A percentile compares a stretch with the other conserved stretches of the same genome.
Conservation (phyloP, 2,113 vertebrate genomes). For the Tringa solitaria region DNA sequence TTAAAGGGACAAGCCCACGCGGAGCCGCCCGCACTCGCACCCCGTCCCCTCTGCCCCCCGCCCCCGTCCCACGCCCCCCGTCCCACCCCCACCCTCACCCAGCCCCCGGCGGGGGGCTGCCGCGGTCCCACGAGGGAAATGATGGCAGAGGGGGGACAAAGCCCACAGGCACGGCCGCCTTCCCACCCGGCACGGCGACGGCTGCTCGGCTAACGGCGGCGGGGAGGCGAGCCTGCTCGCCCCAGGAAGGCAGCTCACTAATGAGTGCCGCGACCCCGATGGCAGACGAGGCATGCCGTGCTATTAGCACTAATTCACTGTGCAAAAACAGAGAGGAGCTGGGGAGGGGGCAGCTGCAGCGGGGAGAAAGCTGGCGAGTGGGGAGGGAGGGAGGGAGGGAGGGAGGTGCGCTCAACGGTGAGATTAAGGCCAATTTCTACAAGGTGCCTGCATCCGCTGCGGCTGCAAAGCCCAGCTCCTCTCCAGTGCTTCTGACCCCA, state of each 20-base stretch:
- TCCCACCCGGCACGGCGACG: neutral
- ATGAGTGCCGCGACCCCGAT: neutral
- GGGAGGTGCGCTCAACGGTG: rapidly evolving
- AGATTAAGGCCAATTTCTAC: neutral
- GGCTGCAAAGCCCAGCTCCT: neutral
- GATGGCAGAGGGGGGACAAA: neutral
- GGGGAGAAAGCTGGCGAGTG: neutral
- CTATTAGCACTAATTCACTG: slow-evolving; percentile 30
- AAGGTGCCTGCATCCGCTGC: neutral
- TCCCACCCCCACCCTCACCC: neutral
- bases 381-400: neutral
- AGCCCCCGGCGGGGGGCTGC: neutral
- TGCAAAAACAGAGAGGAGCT: neutral
- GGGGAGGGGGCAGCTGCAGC: neutral
- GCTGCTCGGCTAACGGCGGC: neutral
- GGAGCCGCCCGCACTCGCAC: neutral
- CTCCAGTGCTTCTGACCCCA: neutral
- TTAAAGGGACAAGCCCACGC: slow-evolving; percentile 65
- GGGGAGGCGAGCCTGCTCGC: neutral
- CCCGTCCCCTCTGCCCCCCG: neutral
- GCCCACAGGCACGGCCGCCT: neutral
- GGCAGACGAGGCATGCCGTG: neutral
- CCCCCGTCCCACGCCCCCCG: neutral
- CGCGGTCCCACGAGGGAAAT: rapidly evolving
- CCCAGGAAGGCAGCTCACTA: neutral